Base-by-base conservation (phyloP, 1,140 invertebrate genomes). In the Drosophila mojavensis region DNA sequence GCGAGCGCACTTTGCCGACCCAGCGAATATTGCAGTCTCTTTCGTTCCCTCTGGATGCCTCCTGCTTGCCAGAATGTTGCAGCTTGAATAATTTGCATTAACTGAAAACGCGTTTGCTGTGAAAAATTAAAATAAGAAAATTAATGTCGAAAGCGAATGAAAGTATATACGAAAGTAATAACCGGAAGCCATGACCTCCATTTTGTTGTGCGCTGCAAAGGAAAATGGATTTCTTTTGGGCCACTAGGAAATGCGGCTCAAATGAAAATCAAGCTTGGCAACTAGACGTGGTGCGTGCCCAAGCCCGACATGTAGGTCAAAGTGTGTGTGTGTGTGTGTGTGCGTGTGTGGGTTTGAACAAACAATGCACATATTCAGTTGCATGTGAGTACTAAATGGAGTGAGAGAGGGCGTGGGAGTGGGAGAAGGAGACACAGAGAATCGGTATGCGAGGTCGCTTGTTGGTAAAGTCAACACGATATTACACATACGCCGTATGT, bases 61-160 rank as follows among this genome's bases (percentile, higher is more conserved):
- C 59, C 51, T 75, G 58, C 59, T 45, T 80, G 58, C 62, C 30
- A 61, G 26, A 62, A 61, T 56, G 48, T 81, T 43, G 10, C 63
- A 73, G 65, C 78, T 81, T 69, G 80, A 81, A 81, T 84, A 81
- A 81, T 84, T 81, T 81, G 62, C 78, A 84, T 84, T 84, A 81
- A 85, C 81, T 80, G 81, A 85, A 85, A 74, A 71, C 64, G 62
- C 65, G 43, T 55, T 28, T 58, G 69, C 61, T 17, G 67, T 45
- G 53, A 24, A 47, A 51, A 56, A 41, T 1, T 24, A 24, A 13
- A 13, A 39, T 13, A 45, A 53, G 24, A 13, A 10, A 13, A 48
- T 50, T 60, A 36, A 11, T 28, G n/a, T 33, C 6, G 43, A 43
- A 67, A 62, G n/a, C 36, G 50, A 72, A 65, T 54, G 69, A 75